A percentile compares a stretch with the other conserved stretches of the same genome.
Conservation (phyloP, 2,113 vertebrate species). For the Semicossyphus pulcher region DNA sequence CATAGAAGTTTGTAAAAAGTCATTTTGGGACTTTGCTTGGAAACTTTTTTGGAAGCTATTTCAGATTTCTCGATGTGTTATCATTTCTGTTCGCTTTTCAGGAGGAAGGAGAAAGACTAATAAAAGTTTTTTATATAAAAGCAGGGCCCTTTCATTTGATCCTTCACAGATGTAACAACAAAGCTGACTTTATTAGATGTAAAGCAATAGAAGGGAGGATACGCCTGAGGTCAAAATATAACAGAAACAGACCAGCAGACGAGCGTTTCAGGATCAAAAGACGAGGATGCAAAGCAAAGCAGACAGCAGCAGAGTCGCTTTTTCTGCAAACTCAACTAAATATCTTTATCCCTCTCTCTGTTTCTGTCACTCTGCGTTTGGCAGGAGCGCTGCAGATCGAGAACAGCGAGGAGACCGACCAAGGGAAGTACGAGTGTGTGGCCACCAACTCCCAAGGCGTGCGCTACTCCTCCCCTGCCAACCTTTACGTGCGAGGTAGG, state of each 20-base stretch:
- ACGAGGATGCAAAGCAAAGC: not conserved
- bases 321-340: conserved; percentile 18
- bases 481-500: conserved; percentile 99
- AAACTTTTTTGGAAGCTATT: conserved; percentile 34
- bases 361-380: conserved; percentile 49
- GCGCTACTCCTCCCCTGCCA: conserved; percentile 97
- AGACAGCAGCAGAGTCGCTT: not conserved
- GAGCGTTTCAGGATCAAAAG: conserved; percentile 28
- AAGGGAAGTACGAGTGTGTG: conserved; percentile 99
- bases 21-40: conserved; percentile 31
- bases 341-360: conserved; percentile 2
- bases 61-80: conserved; percentile 27
- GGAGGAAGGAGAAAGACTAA: not conserved
- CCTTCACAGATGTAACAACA: conserved; percentile 32
- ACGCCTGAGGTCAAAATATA: conserved; percentile 27
- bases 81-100: not conserved
- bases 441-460: conserved; percentile 96
- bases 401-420: conserved; percentile 98
- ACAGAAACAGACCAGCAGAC: conserved; percentile 15
- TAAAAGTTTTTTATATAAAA: not conserved
- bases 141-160: conserved; percentile 5
- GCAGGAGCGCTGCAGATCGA: conserved; percentile 97
- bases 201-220: conserved; percentile 18
- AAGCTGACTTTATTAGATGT: conserved; percentile 39
- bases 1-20: conserved; percentile 62